Base-by-base conservation (phyloP, 1,140 invertebrate genomes). In the Platyura marginata region DNA sequence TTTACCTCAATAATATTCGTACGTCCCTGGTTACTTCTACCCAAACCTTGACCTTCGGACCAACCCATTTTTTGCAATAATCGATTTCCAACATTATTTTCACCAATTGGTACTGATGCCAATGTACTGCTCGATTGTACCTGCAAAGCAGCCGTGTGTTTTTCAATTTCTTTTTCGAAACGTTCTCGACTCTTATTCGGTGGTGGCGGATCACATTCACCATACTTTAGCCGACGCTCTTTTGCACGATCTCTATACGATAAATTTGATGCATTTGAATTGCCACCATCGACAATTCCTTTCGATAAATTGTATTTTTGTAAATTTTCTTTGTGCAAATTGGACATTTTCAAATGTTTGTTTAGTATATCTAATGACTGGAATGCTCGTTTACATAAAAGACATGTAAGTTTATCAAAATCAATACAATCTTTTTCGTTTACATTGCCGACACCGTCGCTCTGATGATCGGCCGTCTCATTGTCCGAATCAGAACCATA, bases 21-120 rank as follows among this genome's bases (percentile, higher is more conserved):
- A 50, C 89, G 72, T n/a, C 93, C 93, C 66, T 97, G 92, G 57
- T 90, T 88, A 23, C 73, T 71, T 57, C 85, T 88, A 3, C 94
- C 95, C 10, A 98, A 65, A 0, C 95, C 95, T 71, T 89, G 78
- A 1, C 94, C 95, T 60, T 92, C 86, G 5, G 79, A 83, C 94
- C 95, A 98, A 1, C 95, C 95, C 94, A 98, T 98, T 65, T 93
- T 96, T 63, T 97, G 91, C 34, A 98, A 60, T 50, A 98, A 67
- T 61, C 87, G 85, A 63, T 81, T 94, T 2, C 91, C 91, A 49
- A 93, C 81, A 61, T 91, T 92, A 46, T 84, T 82, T 0, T 80
- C 78, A 13, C 84, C 81, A 38, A 95, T 88, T 13, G 67, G 60
- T 41, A 63, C 45, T 2, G 61, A 55, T 15, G 47, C 49, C 6